Conservation (phyloP, 2,797 vertebrate species). For the Liasis olivaceus region DNA sequence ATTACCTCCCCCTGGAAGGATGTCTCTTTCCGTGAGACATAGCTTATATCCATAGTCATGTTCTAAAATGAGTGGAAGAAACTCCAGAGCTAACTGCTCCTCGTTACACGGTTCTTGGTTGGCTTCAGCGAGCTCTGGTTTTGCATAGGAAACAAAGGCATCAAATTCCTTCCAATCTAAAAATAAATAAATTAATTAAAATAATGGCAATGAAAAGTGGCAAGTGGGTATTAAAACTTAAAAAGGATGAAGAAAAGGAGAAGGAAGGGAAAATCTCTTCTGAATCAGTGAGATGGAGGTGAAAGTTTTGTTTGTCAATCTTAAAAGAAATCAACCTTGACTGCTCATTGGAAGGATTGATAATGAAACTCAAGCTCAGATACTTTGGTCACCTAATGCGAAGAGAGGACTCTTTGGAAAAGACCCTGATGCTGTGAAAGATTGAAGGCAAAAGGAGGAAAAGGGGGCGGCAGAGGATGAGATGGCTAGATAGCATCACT, state of each 20-base stretch:
- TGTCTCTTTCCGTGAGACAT: conserved; percentile 87
- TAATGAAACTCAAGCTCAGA: too few species aligned
- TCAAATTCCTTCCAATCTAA: conserved; percentile 86
- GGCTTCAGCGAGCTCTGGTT: conserved; percentile 52
- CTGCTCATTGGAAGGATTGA: too few species aligned
- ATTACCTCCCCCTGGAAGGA: conserved; percentile 89
- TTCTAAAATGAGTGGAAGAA: conserved; percentile 83
- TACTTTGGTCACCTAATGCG: too few species aligned
- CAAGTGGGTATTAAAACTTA: not conserved
- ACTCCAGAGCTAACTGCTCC: conserved; percentile 74
- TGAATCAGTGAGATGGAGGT: not conserved
- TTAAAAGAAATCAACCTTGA: too few species aligned
- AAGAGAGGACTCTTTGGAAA: too few species aligned
- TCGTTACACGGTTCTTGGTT: conserved; percentile 58
- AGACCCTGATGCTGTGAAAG: too few species aligned
- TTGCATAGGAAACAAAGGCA: conserved; percentile 85
- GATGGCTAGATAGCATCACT: too few species aligned
- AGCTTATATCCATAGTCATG: conserved; percentile 83
- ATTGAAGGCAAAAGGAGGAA: too few species aligned
- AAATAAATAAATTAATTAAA: conserved; percentile 18
- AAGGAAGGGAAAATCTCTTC: not conserved
- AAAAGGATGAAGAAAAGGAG: not conserved
- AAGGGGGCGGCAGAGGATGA: too few species aligned
- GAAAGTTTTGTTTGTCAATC: not conserved
- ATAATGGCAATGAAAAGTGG: not conserved